Evolutionary conservation across 2,797 vertebrate species (phyloP).

Genomic region (Varecia variegata): DNA sequence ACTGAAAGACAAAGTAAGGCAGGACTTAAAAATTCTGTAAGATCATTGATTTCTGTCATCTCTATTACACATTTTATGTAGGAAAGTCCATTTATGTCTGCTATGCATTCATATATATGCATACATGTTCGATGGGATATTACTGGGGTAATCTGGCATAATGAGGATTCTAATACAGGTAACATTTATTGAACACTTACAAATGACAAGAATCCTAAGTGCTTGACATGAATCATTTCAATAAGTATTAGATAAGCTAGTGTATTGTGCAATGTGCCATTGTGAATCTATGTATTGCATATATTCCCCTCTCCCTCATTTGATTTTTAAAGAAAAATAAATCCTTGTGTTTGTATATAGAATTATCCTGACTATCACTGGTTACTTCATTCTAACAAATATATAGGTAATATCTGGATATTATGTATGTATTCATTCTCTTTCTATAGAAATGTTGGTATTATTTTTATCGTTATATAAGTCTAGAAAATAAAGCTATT

Average conservation of each 20-base stretch:
- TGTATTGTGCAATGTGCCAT: neutral
- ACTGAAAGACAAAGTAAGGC: neutral
- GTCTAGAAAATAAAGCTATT: slow-evolving; percentile 69
- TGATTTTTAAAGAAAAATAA: slow-evolving; percentile 7
- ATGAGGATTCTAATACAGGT: neutral
- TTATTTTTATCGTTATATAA: slow-evolving; percentile 54
- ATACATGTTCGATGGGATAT: neutral
- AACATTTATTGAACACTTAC: neutral
- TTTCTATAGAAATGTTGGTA: neutral
- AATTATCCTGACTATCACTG: neutral
- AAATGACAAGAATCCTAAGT: neutral
- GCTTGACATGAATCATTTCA: neutral
- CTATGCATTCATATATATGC: neutral
- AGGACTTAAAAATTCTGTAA: neutral
- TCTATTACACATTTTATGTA: neutral
- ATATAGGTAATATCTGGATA: neutral
- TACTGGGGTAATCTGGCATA: neutral
- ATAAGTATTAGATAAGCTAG: neutral
- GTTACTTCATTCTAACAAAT: neutral
- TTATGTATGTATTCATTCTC: neutral
- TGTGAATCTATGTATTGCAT: neutral
- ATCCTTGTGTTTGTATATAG: neutral
- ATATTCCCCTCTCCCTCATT: neutral
- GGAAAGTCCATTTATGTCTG: neutral
- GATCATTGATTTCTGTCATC: neutral